These are phyloP conservation scores for Brachypodius melanocephalos DNA, from an alignment of 2,113 vertebrate species.

Conservation along the genomic window DNA sequence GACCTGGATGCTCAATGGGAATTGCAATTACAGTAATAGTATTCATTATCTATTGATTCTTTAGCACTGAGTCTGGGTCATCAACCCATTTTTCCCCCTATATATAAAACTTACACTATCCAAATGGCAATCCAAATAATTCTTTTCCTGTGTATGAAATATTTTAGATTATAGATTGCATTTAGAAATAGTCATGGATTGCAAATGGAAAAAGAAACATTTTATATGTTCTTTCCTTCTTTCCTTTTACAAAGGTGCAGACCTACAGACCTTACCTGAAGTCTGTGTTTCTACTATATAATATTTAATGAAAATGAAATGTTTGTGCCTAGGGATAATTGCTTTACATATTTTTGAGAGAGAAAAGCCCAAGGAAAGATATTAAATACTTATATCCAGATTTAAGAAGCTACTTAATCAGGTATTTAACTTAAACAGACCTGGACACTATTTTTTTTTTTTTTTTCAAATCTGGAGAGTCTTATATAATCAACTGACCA, in stretches of 20 bases:
- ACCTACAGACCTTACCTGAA: background rate
- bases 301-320: background rate
- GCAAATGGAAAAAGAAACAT: background rate
- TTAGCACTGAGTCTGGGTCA: background rate
- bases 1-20: background rate
- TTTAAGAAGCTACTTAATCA: background rate
- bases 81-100: background rate
- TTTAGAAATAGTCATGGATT: background rate
- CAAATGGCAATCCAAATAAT: background rate
- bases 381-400: background rate
- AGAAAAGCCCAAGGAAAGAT: background rate
- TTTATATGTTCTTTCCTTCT: background rate
- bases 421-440: background rate
- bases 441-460: background rate
- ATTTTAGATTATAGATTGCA: background rate
- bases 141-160: background rate
- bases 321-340: background rate
- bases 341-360: background rate
- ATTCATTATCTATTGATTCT: background rate
- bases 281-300: background rate
- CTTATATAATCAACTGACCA: background rate
- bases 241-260: background rate
- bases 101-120: background rate
- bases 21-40: background rate
- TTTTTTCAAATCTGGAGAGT: background rate